Evolutionary conservation across 2,113 vertebrate genomes (phyloP), one percentile per base, ranked within the genome.

Genomic region (Dunckerocampus dactyliophorus): DNA sequence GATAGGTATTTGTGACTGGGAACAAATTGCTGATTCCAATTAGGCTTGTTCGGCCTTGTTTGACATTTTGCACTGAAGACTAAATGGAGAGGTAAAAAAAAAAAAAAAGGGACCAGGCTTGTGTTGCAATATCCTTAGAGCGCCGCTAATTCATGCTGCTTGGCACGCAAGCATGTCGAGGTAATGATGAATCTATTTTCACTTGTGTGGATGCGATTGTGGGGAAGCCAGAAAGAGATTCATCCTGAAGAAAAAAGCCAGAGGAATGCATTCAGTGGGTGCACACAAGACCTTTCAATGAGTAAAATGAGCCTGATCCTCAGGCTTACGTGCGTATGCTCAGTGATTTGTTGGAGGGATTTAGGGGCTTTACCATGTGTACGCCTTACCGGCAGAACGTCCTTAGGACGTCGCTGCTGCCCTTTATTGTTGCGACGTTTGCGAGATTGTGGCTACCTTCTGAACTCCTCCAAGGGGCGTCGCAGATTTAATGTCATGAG

Each of bases 291-390:
- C 78, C 84, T 59, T 80, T 87, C 79, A 80, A 68, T 79, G 81
- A 77, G 82, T 75, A 86, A 84, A 82, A 87, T 78, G 63, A 84
- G 79, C 82, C 75, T 86, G 82, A 89, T 88, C 87, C 88, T 51
- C 34, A 2, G 79, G 85, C 84, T 90, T 88, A 90, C 45, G 66
- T 47, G 74, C 79, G 83, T 85, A 75, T 88, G 85, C 84, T 88
- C 76, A 79, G 85, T 87, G 85, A 88, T 90, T 89, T 90, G 89
- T 87, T 72, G 67, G 70, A 70, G 83, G 83, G 89, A 83, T 88
- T 88, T 88, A 65, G 69, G 52, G 80, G 85, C 74, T 86, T 87
- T 87, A 74, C 74, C 82, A 59, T 86, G 81, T 76, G 85, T 16
- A 54, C 59, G 57, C 79, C 74, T 82, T 37, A 57, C 74, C 77